Conservation (phyloP, 2,113 vertebrate species). For the Tenebrosternarchus preto region DNA sequence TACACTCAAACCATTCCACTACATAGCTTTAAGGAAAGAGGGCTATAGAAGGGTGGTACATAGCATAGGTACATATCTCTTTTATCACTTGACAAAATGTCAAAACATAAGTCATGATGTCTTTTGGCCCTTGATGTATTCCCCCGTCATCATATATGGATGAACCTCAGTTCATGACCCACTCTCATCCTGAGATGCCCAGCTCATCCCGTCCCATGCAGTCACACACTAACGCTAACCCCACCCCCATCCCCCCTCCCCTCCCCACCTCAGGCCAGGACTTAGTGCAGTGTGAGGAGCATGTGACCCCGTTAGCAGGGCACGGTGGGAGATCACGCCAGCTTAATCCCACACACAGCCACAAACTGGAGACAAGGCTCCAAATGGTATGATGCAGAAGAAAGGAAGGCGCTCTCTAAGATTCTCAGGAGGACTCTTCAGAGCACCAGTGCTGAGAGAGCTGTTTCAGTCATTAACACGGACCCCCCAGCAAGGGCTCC, state of each 20-base stretch:
- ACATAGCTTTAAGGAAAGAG: no score
- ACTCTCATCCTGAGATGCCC: slow-evolving; percentile 42
- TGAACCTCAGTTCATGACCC: no score
- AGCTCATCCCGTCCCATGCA: slow-evolving; percentile 44
- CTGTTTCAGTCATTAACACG: slow-evolving; percentile 5
- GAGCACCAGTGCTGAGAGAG: slow-evolving; percentile 8
- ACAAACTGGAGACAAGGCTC: slow-evolving; percentile 53
- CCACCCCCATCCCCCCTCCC: no score
- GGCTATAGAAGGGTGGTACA: no score
- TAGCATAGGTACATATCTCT: no score
- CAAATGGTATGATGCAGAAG: slow-evolving; percentile 22
- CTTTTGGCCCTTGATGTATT: no score
- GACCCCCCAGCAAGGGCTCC: background rate
- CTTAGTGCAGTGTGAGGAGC: slow-evolving; percentile 68
- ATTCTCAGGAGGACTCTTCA: slow-evolving; percentile 9
- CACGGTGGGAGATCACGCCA: slow-evolving; percentile 49
- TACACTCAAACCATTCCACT: no score
- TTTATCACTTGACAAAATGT: no score
- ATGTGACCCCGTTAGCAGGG: slow-evolving; percentile 73
- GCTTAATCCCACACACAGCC: slow-evolving; percentile 64
- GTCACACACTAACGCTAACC: slow-evolving; percentile 66
- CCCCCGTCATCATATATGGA: no score
- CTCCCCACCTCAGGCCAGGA: slow-evolving; percentile 53
- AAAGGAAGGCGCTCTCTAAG: background rate
- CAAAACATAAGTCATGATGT: no score